phyloP scores from a whole-genome alignment of 2,888 invertebrate genomes.

The Eupithecia inturbata region DNA sequence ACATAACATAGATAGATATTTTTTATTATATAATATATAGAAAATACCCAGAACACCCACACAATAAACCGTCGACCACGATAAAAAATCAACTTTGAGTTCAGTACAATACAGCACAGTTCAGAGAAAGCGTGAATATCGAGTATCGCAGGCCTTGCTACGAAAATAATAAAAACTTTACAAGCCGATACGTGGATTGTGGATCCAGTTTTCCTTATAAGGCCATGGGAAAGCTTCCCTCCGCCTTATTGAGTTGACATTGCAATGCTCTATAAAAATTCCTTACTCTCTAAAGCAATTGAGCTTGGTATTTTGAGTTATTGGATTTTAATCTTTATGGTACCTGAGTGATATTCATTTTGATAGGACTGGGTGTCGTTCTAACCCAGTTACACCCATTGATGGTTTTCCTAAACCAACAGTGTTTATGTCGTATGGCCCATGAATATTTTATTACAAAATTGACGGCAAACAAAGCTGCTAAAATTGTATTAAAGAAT shows the following conservation, averaged over 20 bases:
- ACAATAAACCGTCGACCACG: neutral
- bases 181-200: conserved; percentile 31
- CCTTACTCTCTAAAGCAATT: conserved; percentile 53
- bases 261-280: conserved; percentile 49
- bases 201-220: conserved; percentile 39
- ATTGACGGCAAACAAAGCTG: neutral
- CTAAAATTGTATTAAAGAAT: neutral
- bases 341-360: neutral
- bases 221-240: conserved; percentile 43
- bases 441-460: neutral
- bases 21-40: too few species aligned
- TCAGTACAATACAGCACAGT: neutral
- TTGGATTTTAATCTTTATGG: conserved; percentile 14
- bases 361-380: neutral
- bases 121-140: conserved; percentile 1
- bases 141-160: neutral
- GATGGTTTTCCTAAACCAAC: neutral
- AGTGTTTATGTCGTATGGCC: neutral
- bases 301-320: conserved; percentile 31
- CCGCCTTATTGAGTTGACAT: conserved; percentile 47
- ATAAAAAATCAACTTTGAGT: neutral
- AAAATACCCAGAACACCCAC: too few species aligned
- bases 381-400: neutral
- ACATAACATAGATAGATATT: too few species aligned
- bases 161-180: conserved; percentile 27